These are phyloP conservation scores for Apeltes quadracus DNA, from an alignment of 2,113 vertebrate species.

Conservation along the genomic window DNA sequence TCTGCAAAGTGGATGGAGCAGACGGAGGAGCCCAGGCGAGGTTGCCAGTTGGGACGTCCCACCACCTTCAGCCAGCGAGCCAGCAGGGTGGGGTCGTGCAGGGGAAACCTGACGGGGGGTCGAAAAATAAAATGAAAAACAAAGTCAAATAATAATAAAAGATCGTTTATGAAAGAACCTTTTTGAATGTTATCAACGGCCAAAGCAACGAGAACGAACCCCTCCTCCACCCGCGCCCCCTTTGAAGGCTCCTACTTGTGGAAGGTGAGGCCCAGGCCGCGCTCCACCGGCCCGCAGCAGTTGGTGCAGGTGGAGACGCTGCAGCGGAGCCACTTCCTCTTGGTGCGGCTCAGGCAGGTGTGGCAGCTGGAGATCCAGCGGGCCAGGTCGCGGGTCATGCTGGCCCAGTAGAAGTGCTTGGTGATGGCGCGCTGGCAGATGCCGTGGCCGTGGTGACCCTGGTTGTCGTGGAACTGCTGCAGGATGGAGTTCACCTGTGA, in stretches of 20 bases:
- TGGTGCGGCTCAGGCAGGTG: slow-evolving; percentile 62
- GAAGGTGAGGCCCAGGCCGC: slow-evolving; percentile 71
- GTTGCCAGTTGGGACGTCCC: slow-evolving; percentile 66
- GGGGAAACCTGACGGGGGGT: slow-evolving; percentile 64
- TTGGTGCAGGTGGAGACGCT: slow-evolving; percentile 71
- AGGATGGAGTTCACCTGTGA: slow-evolving; percentile 65
- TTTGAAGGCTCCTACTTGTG: slow-evolving; percentile 52
- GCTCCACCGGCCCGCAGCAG: slow-evolving; percentile 67
- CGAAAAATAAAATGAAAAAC: no score
- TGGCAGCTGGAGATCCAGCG: slow-evolving; percentile 70
- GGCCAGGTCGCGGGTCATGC: slow-evolving; percentile 66
- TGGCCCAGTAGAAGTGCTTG: slow-evolving; percentile 70
- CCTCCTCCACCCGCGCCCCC: no score
- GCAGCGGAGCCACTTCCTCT: slow-evolving; percentile 67
- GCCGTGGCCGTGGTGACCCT: slow-evolving; percentile 65
- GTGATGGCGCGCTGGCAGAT: slow-evolving; percentile 62
- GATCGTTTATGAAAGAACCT: no score
- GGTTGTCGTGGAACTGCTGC: slow-evolving; percentile 69
- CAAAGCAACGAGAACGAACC: no score
- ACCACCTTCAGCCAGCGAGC: slow-evolving; percentile 67
- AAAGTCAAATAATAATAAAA: no score
- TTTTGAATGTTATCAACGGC: no score
- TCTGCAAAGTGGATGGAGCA: slow-evolving; percentile 72
- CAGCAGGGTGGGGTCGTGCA: slow-evolving; percentile 45
- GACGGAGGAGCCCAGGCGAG: slow-evolving; percentile 65